A percentile compares a stretch with the other conserved stretches of the same genome.
Conservation (phyloP, 2,888 invertebrate genomes). For the Metacarcinus magister region DNA sequence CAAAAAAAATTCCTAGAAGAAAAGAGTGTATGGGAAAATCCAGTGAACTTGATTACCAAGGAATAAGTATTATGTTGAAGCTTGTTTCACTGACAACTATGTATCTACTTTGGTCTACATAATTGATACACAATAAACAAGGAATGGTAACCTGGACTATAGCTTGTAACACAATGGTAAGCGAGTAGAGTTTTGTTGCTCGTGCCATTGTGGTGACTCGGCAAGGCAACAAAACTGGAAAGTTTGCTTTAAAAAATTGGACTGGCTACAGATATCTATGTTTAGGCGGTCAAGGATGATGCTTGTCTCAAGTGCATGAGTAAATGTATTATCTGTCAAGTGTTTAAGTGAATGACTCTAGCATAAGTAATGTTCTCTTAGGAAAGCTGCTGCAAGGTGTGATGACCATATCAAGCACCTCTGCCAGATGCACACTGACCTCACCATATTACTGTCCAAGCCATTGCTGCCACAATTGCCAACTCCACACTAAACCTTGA, state of each 20-base stretch:
- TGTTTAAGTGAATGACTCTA: neutral
- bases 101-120: neutral
- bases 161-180: neutral
- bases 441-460: neutral
- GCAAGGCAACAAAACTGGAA: neutral
- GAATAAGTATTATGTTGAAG: neutral
- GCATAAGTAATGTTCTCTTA: neutral
- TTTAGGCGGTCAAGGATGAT: neutral
- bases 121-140: neutral
- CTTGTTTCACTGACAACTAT: neutral
- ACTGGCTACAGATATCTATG: neutral
- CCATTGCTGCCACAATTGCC: constrained; percentile 27
- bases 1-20: neutral
- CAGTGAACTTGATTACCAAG: neutral
- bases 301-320: neutral
- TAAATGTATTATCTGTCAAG: neutral
- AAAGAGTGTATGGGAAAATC: neutral
- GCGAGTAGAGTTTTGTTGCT: neutral
- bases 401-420: neutral
- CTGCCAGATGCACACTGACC: neutral
- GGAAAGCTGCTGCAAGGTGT: neutral
- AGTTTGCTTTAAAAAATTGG: neutral
- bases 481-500: neutral
- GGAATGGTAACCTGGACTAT: neutral
- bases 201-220: neutral